Evolutionary conservation across 2,888 invertebrate species (phyloP).

Genomic region (Drosophila fulvimacula): DNA sequence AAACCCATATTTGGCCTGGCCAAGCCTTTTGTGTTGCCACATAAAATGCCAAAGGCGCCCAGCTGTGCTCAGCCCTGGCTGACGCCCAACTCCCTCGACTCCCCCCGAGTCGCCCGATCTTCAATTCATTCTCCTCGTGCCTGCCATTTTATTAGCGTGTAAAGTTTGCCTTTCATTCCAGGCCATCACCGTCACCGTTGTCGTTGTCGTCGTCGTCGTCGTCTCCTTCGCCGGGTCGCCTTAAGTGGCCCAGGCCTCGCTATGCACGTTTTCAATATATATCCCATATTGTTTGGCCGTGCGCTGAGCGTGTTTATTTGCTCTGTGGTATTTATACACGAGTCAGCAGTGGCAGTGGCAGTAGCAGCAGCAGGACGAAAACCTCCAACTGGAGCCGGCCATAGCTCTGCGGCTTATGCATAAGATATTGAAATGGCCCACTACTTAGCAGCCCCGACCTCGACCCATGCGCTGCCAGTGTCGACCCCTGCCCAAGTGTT

Average conservation of each 20-base stretch:
- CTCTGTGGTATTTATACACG: slow-evolving; percentile 70
- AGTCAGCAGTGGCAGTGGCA: slow-evolving; percentile 24
- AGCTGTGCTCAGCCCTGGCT: slow-evolving; percentile 51
- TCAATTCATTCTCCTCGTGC: slow-evolving; percentile 23
- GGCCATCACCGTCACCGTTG: slow-evolving; percentile 31
- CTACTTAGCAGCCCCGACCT: slow-evolving; percentile 49
- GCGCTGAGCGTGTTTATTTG: slow-evolving; percentile 75
- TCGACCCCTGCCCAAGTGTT: slow-evolving; percentile 45
- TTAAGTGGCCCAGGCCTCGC: slow-evolving; percentile 63
- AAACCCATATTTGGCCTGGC: slow-evolving; percentile 73
- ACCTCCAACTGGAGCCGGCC: slow-evolving; percentile 25
- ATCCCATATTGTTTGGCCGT: slow-evolving; percentile 77
- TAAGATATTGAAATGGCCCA: slow-evolving; percentile 71
- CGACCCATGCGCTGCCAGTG: background rate
- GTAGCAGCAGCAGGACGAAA: slow-evolving; percentile 11
- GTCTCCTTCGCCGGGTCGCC: slow-evolving; percentile 48
- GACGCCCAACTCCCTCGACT: background rate
- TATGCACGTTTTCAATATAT: slow-evolving; percentile 77
- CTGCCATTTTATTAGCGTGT: slow-evolving; percentile 73
- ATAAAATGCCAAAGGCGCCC: slow-evolving; percentile 63
- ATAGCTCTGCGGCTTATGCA: slow-evolving; percentile 65
- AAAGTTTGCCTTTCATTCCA: slow-evolving; percentile 72
- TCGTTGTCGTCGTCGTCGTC: slow-evolving; percentile 16
- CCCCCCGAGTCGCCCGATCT: background rate
- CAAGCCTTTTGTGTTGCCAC: slow-evolving; percentile 73